Percentiles rank a stretch among this genome's conserved stretches.
phyloP scores from a whole-genome alignment of 1,140 invertebrate genomes.

The Hormaphis cornu region DNA sequence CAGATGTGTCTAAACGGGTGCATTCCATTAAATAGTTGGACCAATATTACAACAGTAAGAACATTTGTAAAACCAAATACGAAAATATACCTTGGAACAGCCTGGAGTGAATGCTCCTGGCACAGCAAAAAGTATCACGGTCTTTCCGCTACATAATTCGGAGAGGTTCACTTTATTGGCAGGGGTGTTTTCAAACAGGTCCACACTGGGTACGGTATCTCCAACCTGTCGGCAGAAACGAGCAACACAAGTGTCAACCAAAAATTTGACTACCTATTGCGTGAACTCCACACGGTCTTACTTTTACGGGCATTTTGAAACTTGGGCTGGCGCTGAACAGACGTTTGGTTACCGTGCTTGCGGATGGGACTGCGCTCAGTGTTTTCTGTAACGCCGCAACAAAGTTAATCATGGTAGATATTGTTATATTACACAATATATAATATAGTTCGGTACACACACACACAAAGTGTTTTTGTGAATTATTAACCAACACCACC shows the following conservation, averaged over 20 bases:
- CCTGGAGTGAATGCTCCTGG: slow-evolving; percentile 93
- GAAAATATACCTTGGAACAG: slow-evolving; percentile 66
- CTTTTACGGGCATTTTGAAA: slow-evolving; percentile 12
- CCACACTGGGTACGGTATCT: slow-evolving; percentile 66
- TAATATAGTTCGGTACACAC: too few species aligned
- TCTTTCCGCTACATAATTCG: slow-evolving; percentile 66
- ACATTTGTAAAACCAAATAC: not conserved
- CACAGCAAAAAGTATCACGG: slow-evolving; percentile 80
- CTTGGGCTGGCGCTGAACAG: not conserved
- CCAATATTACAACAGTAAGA: not conserved
- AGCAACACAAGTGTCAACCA: not conserved
- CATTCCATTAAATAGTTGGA: slow-evolving; percentile 3
- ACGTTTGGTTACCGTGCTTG: not conserved
- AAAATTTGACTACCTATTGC: not conserved
- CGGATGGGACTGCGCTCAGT: not conserved
- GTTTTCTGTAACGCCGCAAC: slow-evolving; percentile 2
- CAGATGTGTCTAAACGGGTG: slow-evolving; percentile 67
- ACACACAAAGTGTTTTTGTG: too few species aligned
- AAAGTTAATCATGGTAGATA: not conserved
- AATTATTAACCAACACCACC: too few species aligned
- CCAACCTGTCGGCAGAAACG: slow-evolving; percentile 59
- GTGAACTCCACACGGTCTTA: too few species aligned
- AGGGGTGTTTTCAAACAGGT: slow-evolving; percentile 75
- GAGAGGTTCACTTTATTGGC: slow-evolving; percentile 72
- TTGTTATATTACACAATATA: too few species aligned